Conservation (phyloP, 2,113 vertebrate species). For the Rhizomys pruinosus region DNA sequence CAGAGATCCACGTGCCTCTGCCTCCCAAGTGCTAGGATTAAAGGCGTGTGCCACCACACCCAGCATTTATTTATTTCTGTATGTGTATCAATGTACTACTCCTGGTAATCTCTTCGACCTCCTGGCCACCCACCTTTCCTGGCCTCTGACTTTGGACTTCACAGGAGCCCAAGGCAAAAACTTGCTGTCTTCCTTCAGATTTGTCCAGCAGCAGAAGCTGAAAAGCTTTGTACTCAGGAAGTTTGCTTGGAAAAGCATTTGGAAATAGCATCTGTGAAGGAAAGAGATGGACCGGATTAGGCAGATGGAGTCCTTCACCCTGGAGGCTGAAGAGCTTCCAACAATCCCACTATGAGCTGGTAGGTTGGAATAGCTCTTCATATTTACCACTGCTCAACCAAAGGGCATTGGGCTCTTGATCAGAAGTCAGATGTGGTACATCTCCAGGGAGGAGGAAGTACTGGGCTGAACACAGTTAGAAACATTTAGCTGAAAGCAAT, state of each 20-base stretch:
- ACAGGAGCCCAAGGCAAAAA: not conserved
- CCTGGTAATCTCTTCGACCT: too few species aligned
- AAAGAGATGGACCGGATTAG: not conserved
- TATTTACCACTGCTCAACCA: not conserved
- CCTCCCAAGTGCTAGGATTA: too few species aligned
- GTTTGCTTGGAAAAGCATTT: not conserved
- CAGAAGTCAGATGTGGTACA: not conserved
- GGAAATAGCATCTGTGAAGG: not conserved
- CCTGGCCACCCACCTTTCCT: too few species aligned
- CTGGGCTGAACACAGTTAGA: not conserved
- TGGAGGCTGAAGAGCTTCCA: not conserved
- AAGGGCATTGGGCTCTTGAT: not conserved
- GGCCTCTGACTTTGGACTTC: too few species aligned
- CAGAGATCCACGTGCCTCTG: too few species aligned
- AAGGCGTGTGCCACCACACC: too few species aligned
- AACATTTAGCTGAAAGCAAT: not conserved
- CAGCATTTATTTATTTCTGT: too few species aligned
- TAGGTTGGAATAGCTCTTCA: not conserved
- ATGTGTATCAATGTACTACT: too few species aligned
- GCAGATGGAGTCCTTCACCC: not conserved
- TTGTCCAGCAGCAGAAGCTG: not conserved
- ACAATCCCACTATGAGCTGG: not conserved
- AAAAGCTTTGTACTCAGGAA: not conserved
- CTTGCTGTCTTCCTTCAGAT: not conserved
- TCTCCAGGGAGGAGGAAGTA: not conserved